Base-by-base conservation (phyloP, 2,888 invertebrate species). In the Drosophila mercatorum region DNA sequence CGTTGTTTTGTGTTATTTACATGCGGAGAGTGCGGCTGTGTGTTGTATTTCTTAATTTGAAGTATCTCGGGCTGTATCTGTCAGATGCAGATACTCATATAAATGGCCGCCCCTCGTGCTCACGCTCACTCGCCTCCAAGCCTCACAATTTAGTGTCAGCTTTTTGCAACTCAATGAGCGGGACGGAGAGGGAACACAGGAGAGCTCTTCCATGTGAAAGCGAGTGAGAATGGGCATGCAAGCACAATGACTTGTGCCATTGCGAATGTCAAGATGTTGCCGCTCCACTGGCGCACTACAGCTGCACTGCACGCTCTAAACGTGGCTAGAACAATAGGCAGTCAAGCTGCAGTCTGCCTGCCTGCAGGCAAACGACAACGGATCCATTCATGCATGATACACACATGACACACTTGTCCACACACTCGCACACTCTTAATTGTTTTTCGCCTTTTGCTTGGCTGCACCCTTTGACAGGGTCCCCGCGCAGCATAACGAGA, bases 191-290 rank as follows among this genome's bases (percentile, higher is more conserved):
- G 22, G 22, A 2, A 22, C 22, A 22, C 22, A 22, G 22, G 22
- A 22, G 38, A 49, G 2, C 10, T 2, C 26, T 38, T 1, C 10
- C 0, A 11, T 22, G 28, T 47, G 55, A 71, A 53, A 52, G 31
- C 10, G 40, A 31, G 57, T 68, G 43, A 31, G 26, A n/a, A 58
- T 59, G 51, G 14, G 28, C 11, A 41, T 12, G 26, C 51, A 14
- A 38, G 11, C 52, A 68, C 61, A 64, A 55, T 68, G 53, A 36
- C 7, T 14, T 14, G 72, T 56, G 56, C 44, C 47, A 60, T 71
- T 73, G 72, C 73, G 75, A 81, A 72, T 73, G 85, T 81, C 88
- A 88, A 83, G 88, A 82, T 82, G 85, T 73, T 78, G 77, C 74
- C 68, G 73, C 64, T 57, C 52, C 49, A 60, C 52, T 75, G 72